These are phyloP conservation scores for Zygaena filipendulae DNA, from an alignment of 2,888 invertebrate genomes.

Conservation along the genomic window DNA sequence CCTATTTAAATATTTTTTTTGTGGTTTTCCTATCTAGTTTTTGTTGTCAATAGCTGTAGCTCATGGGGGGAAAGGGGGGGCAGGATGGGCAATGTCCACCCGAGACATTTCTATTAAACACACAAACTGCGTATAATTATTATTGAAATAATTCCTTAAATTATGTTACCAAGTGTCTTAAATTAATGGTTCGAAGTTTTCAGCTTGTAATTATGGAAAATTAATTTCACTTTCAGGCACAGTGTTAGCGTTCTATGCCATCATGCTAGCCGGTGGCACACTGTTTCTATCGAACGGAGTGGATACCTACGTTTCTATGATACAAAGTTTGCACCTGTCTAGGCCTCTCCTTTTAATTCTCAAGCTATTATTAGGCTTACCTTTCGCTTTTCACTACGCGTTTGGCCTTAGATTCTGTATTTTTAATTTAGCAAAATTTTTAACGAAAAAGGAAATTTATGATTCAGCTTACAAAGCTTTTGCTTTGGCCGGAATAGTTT, in stretches of 20 bases:
- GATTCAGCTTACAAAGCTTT: too few species aligned
- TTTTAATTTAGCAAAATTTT: conserved; percentile 31
- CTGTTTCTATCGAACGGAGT: conserved; percentile 42
- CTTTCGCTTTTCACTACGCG: conserved; percentile 42
- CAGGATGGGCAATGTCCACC: too few species aligned
- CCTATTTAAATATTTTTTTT: too few species aligned
- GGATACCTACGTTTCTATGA: conserved; percentile 37
- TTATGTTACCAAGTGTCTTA: too few species aligned
- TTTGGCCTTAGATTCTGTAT: conserved; percentile 39
- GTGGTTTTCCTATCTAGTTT: too few species aligned
- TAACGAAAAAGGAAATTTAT: conserved; percentile 28
- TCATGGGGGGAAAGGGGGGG: too few species aligned
- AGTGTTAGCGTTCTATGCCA: conserved; percentile 26
- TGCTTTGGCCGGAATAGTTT: too few species aligned
- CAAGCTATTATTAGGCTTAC: conserved; percentile 32
- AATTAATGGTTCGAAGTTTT: too few species aligned
- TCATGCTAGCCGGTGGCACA: conserved; percentile 29
- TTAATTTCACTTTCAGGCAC: conserved; percentile 27
- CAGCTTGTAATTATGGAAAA: not conserved
- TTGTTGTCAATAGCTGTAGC: too few species aligned
- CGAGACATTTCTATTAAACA: not conserved
- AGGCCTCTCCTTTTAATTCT: conserved; percentile 21
- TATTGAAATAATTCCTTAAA: too few species aligned
- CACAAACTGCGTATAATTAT: not conserved
- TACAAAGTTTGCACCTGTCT: conserved; percentile 40